Conservation (phyloP, 2,113 vertebrate genomes). For the Rallus limicola region DNA sequence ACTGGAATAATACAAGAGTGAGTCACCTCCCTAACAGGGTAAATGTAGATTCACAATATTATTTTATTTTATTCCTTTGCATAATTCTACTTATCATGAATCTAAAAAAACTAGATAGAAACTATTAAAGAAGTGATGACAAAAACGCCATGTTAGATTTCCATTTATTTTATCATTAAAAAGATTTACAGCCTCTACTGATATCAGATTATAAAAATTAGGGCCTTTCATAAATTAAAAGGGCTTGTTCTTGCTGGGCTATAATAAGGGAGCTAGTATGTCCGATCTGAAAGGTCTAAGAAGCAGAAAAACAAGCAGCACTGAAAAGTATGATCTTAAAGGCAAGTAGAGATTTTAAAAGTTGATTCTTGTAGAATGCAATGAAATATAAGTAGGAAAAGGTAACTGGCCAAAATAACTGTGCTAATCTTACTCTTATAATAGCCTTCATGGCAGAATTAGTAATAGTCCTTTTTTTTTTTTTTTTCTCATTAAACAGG, state of each 20-base stretch:
- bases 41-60: not conserved
- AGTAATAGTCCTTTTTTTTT: conserved; percentile 21
- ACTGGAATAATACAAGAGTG: not conserved
- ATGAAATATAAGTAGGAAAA: conserved; percentile 66
- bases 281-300: conserved; percentile 23
- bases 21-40: not conserved
- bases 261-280: conserved; percentile 39
- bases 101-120: conserved; percentile 47
- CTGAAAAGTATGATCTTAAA: conserved; percentile 68
- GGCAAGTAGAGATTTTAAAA: conserved; percentile 41
- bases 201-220: conserved; percentile 68
- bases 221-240: conserved; percentile 62
- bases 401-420: conserved; percentile 59
- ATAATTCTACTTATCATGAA: conserved; percentile 38
- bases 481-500: conserved; percentile 20
- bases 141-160: conserved; percentile 55
- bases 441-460: conserved; percentile 42
- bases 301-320: conserved; percentile 33
- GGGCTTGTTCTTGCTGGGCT: conserved; percentile 57
- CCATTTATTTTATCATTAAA: conserved; percentile 68
- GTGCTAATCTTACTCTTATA: conserved; percentile 30
- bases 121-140: conserved; percentile 62
- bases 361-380: conserved; percentile 31
- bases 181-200: conserved; percentile 62
- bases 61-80: conserved; percentile 28